Evolutionary conservation across 2,797 vertebrate genomes (phyloP).

Genomic region (Lepus oiostolus): DNA sequence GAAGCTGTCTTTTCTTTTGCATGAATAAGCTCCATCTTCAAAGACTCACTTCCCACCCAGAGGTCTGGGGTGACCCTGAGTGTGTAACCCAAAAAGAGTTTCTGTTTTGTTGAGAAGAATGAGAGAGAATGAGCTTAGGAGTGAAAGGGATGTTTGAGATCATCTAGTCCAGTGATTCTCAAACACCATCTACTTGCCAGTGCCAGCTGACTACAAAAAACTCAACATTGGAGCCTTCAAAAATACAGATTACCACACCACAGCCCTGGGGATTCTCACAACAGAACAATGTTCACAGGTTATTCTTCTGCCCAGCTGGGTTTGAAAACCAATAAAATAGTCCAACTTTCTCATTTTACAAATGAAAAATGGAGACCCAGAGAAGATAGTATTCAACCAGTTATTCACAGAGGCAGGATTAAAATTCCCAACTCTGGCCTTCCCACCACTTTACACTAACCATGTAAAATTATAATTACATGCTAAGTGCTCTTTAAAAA

Average conservation of each 20-base stretch:
- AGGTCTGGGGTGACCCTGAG: neutral
- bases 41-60: neutral
- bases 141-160: neutral
- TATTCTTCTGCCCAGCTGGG: neutral
- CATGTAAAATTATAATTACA: neutral
- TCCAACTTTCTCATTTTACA: neutral
- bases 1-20: slow-evolving; percentile 1
- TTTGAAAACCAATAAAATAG: slow-evolving; percentile 26
- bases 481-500: neutral
- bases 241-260: neutral
- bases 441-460: neutral
- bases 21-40: slow-evolving; percentile 57
- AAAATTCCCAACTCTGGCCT: neutral
- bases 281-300: neutral
- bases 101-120: slow-evolving; percentile 43
- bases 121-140: neutral
- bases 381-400: neutral
- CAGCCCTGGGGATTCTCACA: neutral
- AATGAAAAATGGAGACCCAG: neutral
- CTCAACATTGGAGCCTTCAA: neutral
- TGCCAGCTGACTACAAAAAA: neutral
- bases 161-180: neutral
- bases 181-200: neutral
- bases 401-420: slow-evolving; percentile 11
- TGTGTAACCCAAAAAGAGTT: neutral